Percentiles rank a stretch among this genome's conserved stretches.
These are phyloP conservation scores for Psettodes erumei DNA, from an alignment of 2,113 vertebrate species.

Conservation along the genomic window DNA sequence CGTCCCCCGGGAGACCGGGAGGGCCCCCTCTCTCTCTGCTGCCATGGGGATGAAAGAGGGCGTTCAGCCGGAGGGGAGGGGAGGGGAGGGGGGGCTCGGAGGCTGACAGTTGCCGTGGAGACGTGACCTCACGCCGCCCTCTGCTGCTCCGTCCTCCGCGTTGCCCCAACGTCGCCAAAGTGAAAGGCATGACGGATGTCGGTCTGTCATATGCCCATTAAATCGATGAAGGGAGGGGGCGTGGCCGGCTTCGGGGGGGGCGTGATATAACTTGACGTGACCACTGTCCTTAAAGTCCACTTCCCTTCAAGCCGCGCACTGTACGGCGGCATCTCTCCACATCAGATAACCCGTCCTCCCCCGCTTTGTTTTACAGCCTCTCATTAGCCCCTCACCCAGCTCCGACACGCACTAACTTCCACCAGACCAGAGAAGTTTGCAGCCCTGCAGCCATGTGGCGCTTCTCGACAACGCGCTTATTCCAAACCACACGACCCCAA, in stretches of 20 bases:
- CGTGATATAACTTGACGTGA: too few species aligned
- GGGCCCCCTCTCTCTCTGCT: conserved; percentile 75
- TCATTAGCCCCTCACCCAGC: background rate
- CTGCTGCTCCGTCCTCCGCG: conserved; percentile 42
- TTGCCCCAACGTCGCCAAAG: conserved; percentile 39
- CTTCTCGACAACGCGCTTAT: conserved; percentile 39
- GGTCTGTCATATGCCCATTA: conserved; percentile 66
- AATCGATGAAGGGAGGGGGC: conserved; percentile 61
- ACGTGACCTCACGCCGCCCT: conserved; percentile 78
- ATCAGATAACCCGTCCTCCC: background rate
- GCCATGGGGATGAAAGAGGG: conserved; percentile 81
- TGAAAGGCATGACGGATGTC: conserved; percentile 72
- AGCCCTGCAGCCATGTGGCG: conserved; percentile 29
- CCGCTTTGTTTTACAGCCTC: background rate
- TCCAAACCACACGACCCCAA: conserved; percentile 49
- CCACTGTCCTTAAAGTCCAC: conserved; percentile 41
- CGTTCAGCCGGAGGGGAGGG: conserved; percentile 70
- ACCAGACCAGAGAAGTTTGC: conserved; percentile 20
- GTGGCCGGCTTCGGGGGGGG: conserved; percentile 23
- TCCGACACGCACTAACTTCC: conserved; percentile 16
- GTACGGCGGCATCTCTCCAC: background rate
- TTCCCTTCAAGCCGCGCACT: conserved; percentile 28
- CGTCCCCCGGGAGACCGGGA: conserved; percentile 73
- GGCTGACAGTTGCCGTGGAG: conserved; percentile 76
- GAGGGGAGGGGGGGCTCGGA: conserved; percentile 64